Percentiles rank a stretch among this genome's conserved stretches.
Evolutionary conservation across 2,113 vertebrate species (phyloP).

Genomic region (Artemisiospiza belli): DNA sequence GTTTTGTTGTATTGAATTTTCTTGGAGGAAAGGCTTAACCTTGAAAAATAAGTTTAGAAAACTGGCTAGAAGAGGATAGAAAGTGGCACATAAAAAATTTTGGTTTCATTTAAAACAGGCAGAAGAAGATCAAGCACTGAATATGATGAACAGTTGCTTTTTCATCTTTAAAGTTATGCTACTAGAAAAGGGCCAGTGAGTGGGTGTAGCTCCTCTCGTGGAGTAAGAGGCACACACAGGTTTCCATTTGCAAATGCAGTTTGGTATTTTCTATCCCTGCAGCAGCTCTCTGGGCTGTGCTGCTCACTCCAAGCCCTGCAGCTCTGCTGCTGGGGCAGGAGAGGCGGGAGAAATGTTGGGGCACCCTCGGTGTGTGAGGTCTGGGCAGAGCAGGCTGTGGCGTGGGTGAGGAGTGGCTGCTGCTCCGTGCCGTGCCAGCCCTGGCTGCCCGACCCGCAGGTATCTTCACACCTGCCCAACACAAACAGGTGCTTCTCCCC

Average conservation of each 20-base stretch:
- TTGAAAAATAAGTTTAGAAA: not conserved
- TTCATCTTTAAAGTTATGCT: not conserved
- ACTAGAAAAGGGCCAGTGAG: not conserved
- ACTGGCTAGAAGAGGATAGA: not conserved
- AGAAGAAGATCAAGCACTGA: slow-evolving; percentile 31
- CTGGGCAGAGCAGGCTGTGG: not conserved
- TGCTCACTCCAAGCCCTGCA: not conserved
- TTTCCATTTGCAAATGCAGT: not conserved
- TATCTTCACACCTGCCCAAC: not conserved
- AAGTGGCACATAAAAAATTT: not conserved
- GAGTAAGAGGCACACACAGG: not conserved
- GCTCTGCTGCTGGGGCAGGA: not conserved
- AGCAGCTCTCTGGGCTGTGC: not conserved
- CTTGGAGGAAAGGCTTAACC: not conserved
- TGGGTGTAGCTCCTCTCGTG: not conserved
- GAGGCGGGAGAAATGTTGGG: not conserved
- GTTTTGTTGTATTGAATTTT: not conserved
- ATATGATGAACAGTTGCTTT: not conserved
- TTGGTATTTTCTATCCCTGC: not conserved
- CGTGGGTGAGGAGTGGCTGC: not conserved
- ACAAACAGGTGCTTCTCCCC: accelerated
- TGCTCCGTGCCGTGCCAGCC: not conserved
- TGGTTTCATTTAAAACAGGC: not conserved
- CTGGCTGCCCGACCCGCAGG: not conserved
- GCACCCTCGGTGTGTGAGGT: not conserved